Percentiles rank a stretch among this genome's conserved stretches.
Conservation (phyloP, 2,797 vertebrate species). For the Sebastes minor region DNA sequence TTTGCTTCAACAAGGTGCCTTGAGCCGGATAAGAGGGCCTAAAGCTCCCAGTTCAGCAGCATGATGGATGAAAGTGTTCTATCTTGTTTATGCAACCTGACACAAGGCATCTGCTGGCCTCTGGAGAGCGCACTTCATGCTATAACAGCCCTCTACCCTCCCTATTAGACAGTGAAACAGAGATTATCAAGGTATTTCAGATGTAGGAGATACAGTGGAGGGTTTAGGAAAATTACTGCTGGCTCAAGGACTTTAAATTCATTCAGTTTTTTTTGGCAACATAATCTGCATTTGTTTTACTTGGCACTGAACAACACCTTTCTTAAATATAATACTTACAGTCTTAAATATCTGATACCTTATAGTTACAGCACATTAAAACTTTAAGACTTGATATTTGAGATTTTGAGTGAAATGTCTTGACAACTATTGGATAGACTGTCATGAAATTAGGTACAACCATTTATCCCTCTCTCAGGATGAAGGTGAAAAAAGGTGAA, state of each 20-base stretch:
- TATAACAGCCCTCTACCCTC: constrained; percentile 48
- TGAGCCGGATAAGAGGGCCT: constrained; percentile 68
- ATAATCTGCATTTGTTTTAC: background rate
- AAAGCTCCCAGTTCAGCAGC: constrained; percentile 62
- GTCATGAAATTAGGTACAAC: background rate
- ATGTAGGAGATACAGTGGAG: constrained; percentile 18
- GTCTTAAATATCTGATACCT: background rate
- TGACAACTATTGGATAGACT: background rate
- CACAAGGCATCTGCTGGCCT: constrained; percentile 78
- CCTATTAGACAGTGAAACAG: constrained; percentile 33
- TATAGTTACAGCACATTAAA: background rate
- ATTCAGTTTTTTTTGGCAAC: background rate
- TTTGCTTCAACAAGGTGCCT: constrained; percentile 70
- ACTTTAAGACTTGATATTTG: background rate
- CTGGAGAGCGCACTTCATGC: constrained; percentile 40
- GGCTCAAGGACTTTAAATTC: background rate
- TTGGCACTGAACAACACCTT: background rate
- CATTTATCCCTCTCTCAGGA: background rate
- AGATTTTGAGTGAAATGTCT: background rate
- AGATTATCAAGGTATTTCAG: constrained; percentile 44
- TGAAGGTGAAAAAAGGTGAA: too few relatives aligned
- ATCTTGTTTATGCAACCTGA: constrained; percentile 82
- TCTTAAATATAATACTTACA: background rate
- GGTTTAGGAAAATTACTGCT: constrained; percentile 1
- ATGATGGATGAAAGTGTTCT: constrained; percentile 80